Conservation (phyloP, 2,797 vertebrate genomes). For the Semotilus atromaculatus region DNA sequence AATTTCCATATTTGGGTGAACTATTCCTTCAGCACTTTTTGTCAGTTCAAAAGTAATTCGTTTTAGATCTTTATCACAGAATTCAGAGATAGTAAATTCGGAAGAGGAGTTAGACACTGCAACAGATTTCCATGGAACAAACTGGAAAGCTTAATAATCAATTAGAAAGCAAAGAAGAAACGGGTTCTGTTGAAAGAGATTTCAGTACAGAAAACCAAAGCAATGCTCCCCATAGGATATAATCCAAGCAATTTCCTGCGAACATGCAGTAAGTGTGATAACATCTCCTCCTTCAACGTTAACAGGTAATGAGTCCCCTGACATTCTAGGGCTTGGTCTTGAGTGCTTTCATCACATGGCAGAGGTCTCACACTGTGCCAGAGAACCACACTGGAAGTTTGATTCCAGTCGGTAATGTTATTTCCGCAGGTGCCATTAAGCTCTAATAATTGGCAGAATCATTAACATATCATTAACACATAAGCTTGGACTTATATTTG, state of each 20-base stretch:
- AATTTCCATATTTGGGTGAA: neutral
- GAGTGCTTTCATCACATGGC: constrained; percentile 43
- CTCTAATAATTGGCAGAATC: constrained; percentile 79
- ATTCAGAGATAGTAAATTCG: neutral
- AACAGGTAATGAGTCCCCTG: constrained; percentile 49
- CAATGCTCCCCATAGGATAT: constrained; percentile 26
- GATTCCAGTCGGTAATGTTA: constrained; percentile 72
- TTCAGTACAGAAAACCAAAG: constrained; percentile 9
- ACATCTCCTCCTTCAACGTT: constrained; percentile 47
- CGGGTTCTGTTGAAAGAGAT: neutral
- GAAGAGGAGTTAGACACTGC: neutral
- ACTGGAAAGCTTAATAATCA: neutral
- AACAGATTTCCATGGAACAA: neutral
- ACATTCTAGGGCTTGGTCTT: constrained; percentile 39
- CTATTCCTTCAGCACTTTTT: neutral
- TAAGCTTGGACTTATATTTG: constrained; percentile 80
- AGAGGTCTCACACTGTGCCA: constrained; percentile 45
- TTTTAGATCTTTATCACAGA: neutral
- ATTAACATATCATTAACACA: constrained; percentile 85
- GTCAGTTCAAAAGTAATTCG: neutral
- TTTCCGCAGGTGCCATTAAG: constrained; percentile 77
- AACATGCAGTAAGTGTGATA: constrained; percentile 47
- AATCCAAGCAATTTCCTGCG: constrained; percentile 34
- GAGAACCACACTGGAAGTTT: constrained; percentile 75
- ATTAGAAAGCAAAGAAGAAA: constrained; percentile 20